Conservation (phyloP, 2,888 invertebrate species). For the Dascillus cervinus region DNA sequence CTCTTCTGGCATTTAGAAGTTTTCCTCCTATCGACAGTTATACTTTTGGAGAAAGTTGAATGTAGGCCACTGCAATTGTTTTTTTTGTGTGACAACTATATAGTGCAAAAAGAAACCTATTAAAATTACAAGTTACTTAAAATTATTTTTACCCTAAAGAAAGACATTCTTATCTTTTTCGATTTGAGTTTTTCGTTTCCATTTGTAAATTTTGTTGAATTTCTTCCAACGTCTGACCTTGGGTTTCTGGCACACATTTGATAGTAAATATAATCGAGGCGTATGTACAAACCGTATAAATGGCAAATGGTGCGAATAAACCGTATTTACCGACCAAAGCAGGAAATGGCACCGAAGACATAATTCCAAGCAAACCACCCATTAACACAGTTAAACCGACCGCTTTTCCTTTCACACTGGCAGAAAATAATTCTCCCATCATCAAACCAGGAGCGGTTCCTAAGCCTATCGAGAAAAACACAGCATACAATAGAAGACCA, state of each 20-base stretch:
- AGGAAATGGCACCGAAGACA: constrained; percentile 29
- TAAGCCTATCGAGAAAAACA: constrained; percentile 23
- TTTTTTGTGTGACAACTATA: no score
- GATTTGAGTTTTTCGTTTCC: no score
- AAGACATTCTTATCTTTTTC: no score
- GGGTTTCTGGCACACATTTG: constrained; percentile 31
- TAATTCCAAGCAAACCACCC: constrained; percentile 22
- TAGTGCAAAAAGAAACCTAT: no score
- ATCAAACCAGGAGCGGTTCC: constrained; percentile 23
- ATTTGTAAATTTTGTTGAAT: constrained; percentile 25
- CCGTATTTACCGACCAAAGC: constrained; percentile 25
- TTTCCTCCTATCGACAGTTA: no score
- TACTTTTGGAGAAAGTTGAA: no score
- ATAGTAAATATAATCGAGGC: constrained; percentile 26
- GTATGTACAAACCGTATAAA: constrained; percentile 24
- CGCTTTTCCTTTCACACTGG: constrained; percentile 26
- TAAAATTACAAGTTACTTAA: no score
- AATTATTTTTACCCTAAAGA: no score
- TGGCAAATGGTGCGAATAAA: constrained; percentile 27
- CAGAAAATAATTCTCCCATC: no score
- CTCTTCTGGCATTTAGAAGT: no score
- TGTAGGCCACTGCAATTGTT: no score
- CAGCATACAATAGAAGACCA: constrained; percentile 20
- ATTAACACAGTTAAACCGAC: constrained; percentile 23
- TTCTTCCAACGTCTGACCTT: constrained; percentile 26